Base-by-base conservation (phyloP, 2,113 vertebrate species). In the Fregetta grallaria region DNA sequence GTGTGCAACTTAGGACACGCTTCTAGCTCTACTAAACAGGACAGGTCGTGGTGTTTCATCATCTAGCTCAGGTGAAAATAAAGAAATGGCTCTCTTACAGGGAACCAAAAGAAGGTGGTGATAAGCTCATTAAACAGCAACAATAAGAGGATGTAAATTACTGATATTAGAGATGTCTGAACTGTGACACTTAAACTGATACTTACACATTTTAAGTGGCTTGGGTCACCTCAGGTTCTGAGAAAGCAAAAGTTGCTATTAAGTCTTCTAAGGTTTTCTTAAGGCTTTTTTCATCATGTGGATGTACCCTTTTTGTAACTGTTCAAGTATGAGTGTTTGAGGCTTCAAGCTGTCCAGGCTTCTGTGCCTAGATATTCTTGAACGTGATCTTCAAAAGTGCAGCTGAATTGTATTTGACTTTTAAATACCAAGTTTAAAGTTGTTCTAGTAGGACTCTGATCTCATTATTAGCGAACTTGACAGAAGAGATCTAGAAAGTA, bases 1-100 rank as follows among this genome's bases (percentile, higher is more conserved):
- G 17, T 32, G 22, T 70, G 42, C 63, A 50, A 63, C 0, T 84
- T 63, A 13, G 0, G 23, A 34, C 7, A 25, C 0, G 1, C 20
- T 85, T 78, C 11, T 73, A 26, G 72, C 38, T 67, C 36, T 62
- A 5, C 13, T 83, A 40, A 74, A 55, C 25, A 40, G 34, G 29
- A 61, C 6, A 23, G 11, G 20, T 81, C 25, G 77, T 84, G 16
- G 5, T 85, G 52, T 75, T 94, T 75, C 56, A 25, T 81, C 0
- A 4, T 74, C 58, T 82, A 59, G 47, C 34, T 61, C 29, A 29
- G 8, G 25, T 40, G 74, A 66, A 90, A 95, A 38, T 71, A 32
- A 1, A 59, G 40, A 65, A 47, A 52, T 30, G 27, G 2, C 11
- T 44, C 0, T 42, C 30, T 65, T 30, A 25, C 7, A 71, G 29